Evolutionary conservation across 92 coral and sea anemone genomes (phyloP).

Genomic region (Palythoa heliodiscus): DNA sequence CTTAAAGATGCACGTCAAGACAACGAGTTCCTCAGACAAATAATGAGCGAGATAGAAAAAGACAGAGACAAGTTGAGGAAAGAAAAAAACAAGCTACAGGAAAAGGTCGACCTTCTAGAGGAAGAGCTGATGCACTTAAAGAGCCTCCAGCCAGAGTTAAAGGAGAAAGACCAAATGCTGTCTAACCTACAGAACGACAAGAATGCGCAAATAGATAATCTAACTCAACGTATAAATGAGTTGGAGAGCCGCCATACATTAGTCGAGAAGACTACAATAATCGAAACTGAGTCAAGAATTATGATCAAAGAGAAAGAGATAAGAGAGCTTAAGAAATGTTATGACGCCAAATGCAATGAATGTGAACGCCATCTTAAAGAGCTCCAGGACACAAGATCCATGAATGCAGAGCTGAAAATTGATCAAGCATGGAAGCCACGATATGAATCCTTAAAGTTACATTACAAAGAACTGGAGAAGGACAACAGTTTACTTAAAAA

Average conservation of each 20-base stretch:
- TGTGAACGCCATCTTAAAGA: slow-evolving; percentile 36
- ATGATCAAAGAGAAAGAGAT: slow-evolving; percentile 58
- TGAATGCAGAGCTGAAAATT: slow-evolving; percentile 13
- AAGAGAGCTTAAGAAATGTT: slow-evolving; percentile 48
- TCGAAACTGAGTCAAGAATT: slow-evolving; percentile 26
- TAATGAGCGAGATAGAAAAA: slow-evolving; percentile 52
- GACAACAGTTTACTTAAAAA: slow-evolving; percentile 70
- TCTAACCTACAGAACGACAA: slow-evolving; percentile 44
- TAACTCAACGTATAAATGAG: background rate
- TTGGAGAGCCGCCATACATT: slow-evolving; percentile 22
- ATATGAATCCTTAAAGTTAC: slow-evolving; percentile 76
- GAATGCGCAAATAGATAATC: background rate
- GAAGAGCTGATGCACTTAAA: slow-evolving; percentile 59
- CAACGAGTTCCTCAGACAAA: slow-evolving; percentile 19
- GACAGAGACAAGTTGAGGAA: slow-evolving; percentile 72
- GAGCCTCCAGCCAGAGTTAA: slow-evolving; percentile 39
- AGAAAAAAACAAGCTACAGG: slow-evolving; percentile 69
- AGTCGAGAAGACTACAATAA: slow-evolving; percentile 32
- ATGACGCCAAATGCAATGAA: slow-evolving; percentile 56
- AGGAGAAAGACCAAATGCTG: slow-evolving; percentile 39
- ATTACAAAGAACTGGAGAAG: slow-evolving; percentile 74
- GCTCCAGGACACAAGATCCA: slow-evolving; percentile 11
- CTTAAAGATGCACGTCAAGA: slow-evolving; percentile 21
- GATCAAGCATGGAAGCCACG: slow-evolving; percentile 77
- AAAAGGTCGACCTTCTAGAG: slow-evolving; percentile 62